A percentile compares a stretch with the other conserved stretches of the same genome.
These are phyloP conservation scores for Epirrhoe alternata DNA, from an alignment of 2,888 invertebrate species.

Conservation along the genomic window DNA sequence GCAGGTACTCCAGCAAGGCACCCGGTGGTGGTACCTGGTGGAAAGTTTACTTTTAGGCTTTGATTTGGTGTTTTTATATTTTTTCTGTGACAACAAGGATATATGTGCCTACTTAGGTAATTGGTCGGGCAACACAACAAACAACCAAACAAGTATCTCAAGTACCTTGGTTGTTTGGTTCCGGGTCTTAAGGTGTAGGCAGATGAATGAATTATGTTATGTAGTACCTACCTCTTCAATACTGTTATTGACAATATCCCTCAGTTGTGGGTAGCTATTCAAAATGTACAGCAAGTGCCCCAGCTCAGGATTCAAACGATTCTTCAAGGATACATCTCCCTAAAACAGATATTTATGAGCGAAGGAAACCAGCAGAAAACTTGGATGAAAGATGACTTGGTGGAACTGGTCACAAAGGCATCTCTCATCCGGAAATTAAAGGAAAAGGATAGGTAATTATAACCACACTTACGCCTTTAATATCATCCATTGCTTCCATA, in stretches of 20 bases:
- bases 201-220: background rate
- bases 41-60: background rate
- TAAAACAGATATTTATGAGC: conserved; percentile 41
- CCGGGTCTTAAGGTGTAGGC: too few relatives aligned
- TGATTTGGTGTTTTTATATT: background rate
- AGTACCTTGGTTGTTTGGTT: too few relatives aligned
- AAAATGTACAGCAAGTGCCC: conserved; percentile 73
- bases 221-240: conserved; percentile 59
- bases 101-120: too few relatives aligned
- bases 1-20: conserved; percentile 20
- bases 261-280: conserved; percentile 67
- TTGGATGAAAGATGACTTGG: too few relatives aligned
- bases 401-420: too few relatives aligned
- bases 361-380: background rate
- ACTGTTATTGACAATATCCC: conserved; percentile 63
- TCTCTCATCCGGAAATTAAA: background rate
- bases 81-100: too few relatives aligned
- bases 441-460: background rate
- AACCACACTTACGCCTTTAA: conserved; percentile 61
- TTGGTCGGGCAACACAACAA: too few relatives aligned
- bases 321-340: conserved; percentile 71
- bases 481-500: conserved; percentile 70
- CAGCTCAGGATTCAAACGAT: conserved; percentile 73
- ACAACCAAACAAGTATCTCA: too few relatives aligned
- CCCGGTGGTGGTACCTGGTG: conserved; percentile 14